Conservation (phyloP, 2,888 invertebrate genomes). For the Papilio gigon region DNA sequence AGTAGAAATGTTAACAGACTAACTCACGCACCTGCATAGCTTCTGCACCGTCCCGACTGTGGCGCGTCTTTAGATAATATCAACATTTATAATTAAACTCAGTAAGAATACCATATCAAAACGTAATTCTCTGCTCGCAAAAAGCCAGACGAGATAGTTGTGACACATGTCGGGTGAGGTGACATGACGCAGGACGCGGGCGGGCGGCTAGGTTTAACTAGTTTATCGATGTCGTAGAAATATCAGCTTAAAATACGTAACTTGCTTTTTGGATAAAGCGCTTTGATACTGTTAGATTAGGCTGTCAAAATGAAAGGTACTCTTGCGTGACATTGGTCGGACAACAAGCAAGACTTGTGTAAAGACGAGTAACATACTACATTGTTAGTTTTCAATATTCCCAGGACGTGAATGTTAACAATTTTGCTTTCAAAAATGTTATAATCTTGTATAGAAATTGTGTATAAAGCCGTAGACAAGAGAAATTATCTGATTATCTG, state of each 20-base stretch:
- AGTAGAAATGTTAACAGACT: no score
- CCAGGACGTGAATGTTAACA: slow-evolving; percentile 23
- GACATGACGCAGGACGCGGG: neutral
- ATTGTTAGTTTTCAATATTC: neutral
- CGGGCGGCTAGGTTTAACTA: slow-evolving; percentile 20
- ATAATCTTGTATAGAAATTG: slow-evolving; percentile 39
- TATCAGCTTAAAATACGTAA: neutral
- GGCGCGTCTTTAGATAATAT: neutral
- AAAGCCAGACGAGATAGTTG: slow-evolving; percentile 13
- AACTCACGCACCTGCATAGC: no score
- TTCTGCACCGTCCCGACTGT: no score
- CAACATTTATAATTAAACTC: neutral
- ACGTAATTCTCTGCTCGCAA: slow-evolving; percentile 15
- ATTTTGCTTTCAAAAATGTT: slow-evolving; percentile 31
- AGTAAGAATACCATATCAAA: slow-evolving; percentile 27
- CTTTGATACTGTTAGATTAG: neutral
- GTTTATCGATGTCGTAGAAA: slow-evolving; percentile 20
- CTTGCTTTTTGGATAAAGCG: neutral
- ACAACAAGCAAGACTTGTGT: no score
- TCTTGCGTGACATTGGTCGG: no score
- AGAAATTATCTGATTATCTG: slow-evolving; percentile 62
- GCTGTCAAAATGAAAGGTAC: neutral
- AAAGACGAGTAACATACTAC: no score
- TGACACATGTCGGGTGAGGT: slow-evolving; percentile 35
- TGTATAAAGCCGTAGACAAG: slow-evolving; percentile 41